phyloP scores from a whole-genome alignment of 2,797 vertebrate species.

The Chelmon rostratus region DNA sequence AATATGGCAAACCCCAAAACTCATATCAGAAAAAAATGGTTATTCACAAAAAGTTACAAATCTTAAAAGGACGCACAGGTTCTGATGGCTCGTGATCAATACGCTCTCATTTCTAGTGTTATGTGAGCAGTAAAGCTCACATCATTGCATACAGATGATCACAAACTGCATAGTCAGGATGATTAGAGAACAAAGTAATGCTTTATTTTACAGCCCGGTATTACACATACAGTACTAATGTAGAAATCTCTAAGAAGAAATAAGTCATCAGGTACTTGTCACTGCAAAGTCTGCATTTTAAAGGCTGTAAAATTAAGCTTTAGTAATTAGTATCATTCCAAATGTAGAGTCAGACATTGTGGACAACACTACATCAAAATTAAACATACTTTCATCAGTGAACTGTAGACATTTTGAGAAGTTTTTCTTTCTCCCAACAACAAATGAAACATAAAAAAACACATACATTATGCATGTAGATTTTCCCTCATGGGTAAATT shows the following conservation, averaged over 20 bases:
- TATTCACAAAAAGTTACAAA: neutral
- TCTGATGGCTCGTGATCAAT: constrained; percentile 14
- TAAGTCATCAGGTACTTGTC: constrained; percentile 59
- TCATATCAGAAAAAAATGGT: neutral
- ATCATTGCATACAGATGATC: constrained; percentile 36
- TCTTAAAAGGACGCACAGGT: neutral
- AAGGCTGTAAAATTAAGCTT: constrained; percentile 83
- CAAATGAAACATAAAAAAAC: constrained; percentile 71
- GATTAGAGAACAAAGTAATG: constrained; percentile 67
- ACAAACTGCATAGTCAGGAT: constrained; percentile 63
- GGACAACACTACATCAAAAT: constrained; percentile 72
- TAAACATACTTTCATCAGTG: constrained; percentile 60
- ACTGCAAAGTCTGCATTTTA: constrained; percentile 65
- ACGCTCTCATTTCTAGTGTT: neutral
- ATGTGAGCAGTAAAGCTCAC: constrained; percentile 17
- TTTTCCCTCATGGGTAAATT: constrained; percentile 84
- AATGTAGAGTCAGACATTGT: constrained; percentile 71
- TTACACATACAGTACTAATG: constrained; percentile 71
- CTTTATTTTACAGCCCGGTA: constrained; percentile 81
- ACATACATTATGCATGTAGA: constrained; percentile 79
- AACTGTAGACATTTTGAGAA: constrained; percentile 52
- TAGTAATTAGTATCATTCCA: constrained; percentile 68
- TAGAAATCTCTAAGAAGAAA: constrained; percentile 67
- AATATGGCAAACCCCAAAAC: neutral
- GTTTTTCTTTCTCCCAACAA: constrained; percentile 39